A percentile compares a stretch with the other conserved stretches of the same genome.
phyloP scores from a whole-genome alignment of 2,888 invertebrate genomes.

The Bellardia bayeri region DNA sequence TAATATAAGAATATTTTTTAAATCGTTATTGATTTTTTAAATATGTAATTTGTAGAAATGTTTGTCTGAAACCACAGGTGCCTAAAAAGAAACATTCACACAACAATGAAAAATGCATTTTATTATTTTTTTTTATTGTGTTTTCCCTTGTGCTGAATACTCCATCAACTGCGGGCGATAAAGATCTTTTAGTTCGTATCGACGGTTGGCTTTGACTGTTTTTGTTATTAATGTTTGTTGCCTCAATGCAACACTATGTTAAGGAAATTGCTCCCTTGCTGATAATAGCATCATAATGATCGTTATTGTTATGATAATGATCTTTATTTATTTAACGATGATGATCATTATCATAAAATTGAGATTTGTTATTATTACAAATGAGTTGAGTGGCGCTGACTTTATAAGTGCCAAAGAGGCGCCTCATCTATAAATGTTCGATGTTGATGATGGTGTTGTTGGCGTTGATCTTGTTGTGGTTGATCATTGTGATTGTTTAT shows the following conservation, averaged over 20 bases:
- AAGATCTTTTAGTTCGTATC: constrained; percentile 31
- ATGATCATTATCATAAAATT: constrained; percentile 55
- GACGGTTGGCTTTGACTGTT: constrained; percentile 51
- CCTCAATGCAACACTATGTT: constrained; percentile 20
- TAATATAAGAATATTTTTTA: constrained; percentile 27
- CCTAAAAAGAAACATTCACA: constrained; percentile 56
- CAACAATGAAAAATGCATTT: background rate
- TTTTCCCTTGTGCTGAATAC: constrained; percentile 7
- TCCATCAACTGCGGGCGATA: constrained; percentile 41
- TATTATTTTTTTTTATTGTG: no score
- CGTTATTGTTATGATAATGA: constrained; percentile 29
- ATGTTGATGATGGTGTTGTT: constrained; percentile 7
- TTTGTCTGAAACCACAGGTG: constrained; percentile 78
- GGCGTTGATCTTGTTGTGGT: constrained; percentile 15
- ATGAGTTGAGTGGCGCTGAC: constrained; percentile 69
- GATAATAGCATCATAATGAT: constrained; percentile 50
- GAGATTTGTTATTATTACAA: constrained; percentile 62
- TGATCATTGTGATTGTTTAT: constrained; percentile 43
- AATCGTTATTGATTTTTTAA: constrained; percentile 54
- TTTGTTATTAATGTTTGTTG: constrained; percentile 54
- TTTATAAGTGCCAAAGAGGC: constrained; percentile 73
- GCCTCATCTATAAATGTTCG: constrained; percentile 74
- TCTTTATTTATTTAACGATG: constrained; percentile 9
- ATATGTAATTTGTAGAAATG: constrained; percentile 69
- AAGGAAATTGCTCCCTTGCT: constrained; percentile 18